Conservation (phyloP, 2,113 vertebrate genomes). For the Perccottus glenii region DNA sequence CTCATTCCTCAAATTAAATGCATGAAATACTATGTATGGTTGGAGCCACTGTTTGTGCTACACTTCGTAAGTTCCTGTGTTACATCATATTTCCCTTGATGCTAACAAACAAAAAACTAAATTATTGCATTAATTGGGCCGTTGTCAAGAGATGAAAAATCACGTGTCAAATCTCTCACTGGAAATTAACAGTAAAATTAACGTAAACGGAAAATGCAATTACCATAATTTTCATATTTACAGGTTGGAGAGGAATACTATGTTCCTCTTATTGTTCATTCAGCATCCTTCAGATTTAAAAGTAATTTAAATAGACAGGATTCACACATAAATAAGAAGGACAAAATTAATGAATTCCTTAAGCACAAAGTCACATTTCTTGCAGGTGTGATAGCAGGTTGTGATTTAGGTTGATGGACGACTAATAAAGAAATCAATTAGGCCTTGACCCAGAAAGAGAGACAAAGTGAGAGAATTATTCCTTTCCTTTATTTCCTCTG, state of each 20-base stretch:
- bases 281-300: constrained; percentile 7
- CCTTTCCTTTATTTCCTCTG: constrained; percentile 68
- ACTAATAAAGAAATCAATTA: constrained; percentile 91
- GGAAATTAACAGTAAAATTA: constrained; percentile 62
- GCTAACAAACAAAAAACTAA: constrained; percentile 62
- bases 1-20: constrained; percentile 67
- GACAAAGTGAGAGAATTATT: constrained; percentile 77
- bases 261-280: constrained; percentile 18
- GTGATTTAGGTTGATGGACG: constrained; percentile 81
- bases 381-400: constrained; percentile 77
- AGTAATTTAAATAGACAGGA: constrained; percentile 39
- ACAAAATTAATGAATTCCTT: constrained; percentile 56
- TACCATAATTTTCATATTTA: constrained; percentile 40
- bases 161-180: constrained; percentile 42
- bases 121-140: constrained; percentile 65
- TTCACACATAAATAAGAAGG: constrained; percentile 53
- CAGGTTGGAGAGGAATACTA: too few species aligned
- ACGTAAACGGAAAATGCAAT: constrained; percentile 51
- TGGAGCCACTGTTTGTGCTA: constrained; percentile 32
- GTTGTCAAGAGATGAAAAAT: constrained; percentile 67
- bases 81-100: constrained; percentile 58
- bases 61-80: constrained; percentile 33
- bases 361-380: constrained; percentile 46
- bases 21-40: constrained; percentile 56
- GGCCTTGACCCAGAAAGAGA: constrained; percentile 92